phyloP scores from a whole-genome alignment of 2,888 invertebrate genomes.

The Erebia aethiops region DNA sequence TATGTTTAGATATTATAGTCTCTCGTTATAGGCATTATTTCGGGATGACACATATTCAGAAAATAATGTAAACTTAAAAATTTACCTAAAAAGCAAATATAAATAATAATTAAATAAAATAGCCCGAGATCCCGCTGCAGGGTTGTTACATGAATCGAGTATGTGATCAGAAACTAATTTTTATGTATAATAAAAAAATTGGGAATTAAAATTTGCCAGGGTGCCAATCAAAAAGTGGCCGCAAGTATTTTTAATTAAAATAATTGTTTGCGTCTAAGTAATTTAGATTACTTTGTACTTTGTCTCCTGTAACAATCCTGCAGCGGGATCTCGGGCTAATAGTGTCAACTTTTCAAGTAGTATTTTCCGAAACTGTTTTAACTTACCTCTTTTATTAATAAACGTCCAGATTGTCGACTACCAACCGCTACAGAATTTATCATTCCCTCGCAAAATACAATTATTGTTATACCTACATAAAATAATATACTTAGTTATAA shows the following conservation, averaged over 20 bases:
- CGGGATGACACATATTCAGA: no score
- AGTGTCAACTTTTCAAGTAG: not conserved
- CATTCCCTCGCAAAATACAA: constrained; percentile 22
- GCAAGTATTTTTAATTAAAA: no score
- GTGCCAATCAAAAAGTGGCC: no score
- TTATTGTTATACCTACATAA: not conserved
- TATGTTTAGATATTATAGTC: not conserved
- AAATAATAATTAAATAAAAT: not conserved
- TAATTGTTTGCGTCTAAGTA: no score
- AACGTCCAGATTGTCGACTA: constrained; percentile 3
- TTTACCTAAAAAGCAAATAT: not conserved
- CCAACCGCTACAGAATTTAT: constrained; percentile 25
- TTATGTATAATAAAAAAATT: no score
- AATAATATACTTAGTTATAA: not conserved
- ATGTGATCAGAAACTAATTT: no score
- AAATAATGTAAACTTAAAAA: not conserved
- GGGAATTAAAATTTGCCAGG: no score
- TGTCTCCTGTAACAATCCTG: no score
- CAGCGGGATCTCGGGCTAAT: no score
- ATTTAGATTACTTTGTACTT: no score
- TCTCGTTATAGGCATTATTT: not conserved
- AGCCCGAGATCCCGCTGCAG: no score
- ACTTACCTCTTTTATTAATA: not conserved
- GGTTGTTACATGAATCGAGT: no score
- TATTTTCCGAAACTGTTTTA: not conserved